Conservation (phyloP, 2,113 vertebrate genomes). For the Cyanistes caeruleus region DNA sequence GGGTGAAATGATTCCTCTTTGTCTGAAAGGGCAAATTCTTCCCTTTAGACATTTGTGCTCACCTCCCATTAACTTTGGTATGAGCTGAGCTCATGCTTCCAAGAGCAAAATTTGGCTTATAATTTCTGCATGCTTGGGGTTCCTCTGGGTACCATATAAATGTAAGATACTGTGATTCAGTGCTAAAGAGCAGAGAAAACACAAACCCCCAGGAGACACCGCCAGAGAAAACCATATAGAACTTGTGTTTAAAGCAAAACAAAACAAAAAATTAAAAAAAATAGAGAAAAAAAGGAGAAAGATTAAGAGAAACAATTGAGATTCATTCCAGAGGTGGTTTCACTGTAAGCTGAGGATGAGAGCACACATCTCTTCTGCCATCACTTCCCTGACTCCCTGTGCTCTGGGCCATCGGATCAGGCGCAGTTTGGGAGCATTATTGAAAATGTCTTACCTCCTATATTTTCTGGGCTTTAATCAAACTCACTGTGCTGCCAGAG, state of each 20-base stretch:
- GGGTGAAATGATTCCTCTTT: constrained; percentile 35
- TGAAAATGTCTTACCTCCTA: constrained; percentile 26
- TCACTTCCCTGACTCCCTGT: not conserved
- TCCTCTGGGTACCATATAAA: constrained; percentile 62
- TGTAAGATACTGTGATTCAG: constrained; percentile 48
- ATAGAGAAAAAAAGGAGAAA: not conserved
- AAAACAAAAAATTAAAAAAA: no score
- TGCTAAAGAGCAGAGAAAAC: constrained; percentile 50
- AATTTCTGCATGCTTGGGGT: constrained; percentile 45
- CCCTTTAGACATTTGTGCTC: constrained; percentile 47
- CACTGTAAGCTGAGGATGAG: not conserved
- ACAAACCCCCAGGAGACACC: not conserved
- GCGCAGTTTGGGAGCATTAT: not conserved
- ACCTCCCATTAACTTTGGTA: constrained; percentile 59
- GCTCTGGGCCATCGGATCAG: not conserved
- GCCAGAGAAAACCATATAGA: constrained; percentile 14
- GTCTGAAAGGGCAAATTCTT: constrained; percentile 56
- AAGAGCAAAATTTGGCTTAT: constrained; percentile 53
- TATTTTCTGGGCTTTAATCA: constrained; percentile 62
- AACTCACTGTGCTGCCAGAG: constrained; percentile 58
- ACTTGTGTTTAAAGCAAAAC: not conserved
- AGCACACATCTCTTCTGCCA: not conserved
- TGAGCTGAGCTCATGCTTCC: constrained; percentile 65
- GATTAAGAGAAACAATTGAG: not conserved
- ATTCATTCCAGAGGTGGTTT: constrained; percentile 10